Conservation (phyloP, 2,113 vertebrate genomes). For the Oncorhynchus keta region DNA sequence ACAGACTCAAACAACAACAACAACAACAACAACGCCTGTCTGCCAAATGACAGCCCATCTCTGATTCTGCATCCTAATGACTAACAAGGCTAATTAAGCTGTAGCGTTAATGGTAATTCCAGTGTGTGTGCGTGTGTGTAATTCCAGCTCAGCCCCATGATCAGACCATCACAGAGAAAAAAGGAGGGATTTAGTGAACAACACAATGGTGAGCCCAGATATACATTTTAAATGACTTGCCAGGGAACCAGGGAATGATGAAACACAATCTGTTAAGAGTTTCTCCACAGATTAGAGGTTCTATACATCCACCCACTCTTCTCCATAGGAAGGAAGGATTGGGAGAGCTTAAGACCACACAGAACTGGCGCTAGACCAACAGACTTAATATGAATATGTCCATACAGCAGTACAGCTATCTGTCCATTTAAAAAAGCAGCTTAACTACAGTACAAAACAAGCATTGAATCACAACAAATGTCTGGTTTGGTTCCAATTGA, state of each 20-base stretch:
- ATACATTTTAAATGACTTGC: slow-evolving; percentile 9
- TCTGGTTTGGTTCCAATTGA: too few relatives aligned
- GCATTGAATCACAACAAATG: too few relatives aligned
- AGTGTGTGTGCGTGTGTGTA: slow-evolving; percentile 5
- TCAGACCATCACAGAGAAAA: slow-evolving; percentile 16
- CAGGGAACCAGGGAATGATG: not conserved
- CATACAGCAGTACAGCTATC: too few relatives aligned
- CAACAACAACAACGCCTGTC: not conserved
- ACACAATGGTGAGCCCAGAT: not conserved
- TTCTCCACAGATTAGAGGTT: not conserved
- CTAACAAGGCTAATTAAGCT: slow-evolving; percentile 38
- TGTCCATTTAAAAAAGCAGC: too few relatives aligned
- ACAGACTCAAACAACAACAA: slow-evolving; percentile 16
- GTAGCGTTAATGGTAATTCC: slow-evolving; percentile 3
- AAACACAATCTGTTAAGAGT: slow-evolving; percentile 2
- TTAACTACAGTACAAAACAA: too few relatives aligned
- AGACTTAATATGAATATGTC: not conserved
- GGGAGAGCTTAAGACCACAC: not conserved
- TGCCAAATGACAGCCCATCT: not conserved
- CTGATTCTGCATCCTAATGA: slow-evolving; percentile 26
- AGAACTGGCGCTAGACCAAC: not conserved
- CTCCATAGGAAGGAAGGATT: not conserved
- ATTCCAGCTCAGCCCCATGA: slow-evolving; percentile 13
- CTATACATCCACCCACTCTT: not conserved
- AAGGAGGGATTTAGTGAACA: not conserved